Percentiles rank a stretch among this genome's conserved stretches.
Evolutionary conservation across 2,888 invertebrate species (phyloP).

Genomic region (Metallyticus violacea): DNA sequence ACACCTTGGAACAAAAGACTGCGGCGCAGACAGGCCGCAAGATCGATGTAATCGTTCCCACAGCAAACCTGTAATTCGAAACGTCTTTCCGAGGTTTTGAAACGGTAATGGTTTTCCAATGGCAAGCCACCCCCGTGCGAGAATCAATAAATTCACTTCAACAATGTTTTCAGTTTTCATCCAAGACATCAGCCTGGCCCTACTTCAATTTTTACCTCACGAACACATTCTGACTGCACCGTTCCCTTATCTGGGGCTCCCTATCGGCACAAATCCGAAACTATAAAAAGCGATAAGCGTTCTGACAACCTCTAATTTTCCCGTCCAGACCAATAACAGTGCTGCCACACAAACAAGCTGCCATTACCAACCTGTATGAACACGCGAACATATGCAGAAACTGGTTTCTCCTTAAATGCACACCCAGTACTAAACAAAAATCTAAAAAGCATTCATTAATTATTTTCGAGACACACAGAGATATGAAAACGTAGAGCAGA

Average conservation of each 20-base stretch:
- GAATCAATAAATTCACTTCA: background rate
- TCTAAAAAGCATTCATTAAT: conserved; percentile 15
- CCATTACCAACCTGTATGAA: no score
- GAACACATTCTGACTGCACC: background rate
- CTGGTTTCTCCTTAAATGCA: background rate
- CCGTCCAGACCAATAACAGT: background rate
- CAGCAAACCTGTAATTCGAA: background rate
- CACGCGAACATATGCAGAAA: background rate
- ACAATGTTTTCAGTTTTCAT: background rate
- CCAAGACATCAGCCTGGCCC: no score
- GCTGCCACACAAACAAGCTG: no score
- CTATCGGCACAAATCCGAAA: conserved; percentile 10
- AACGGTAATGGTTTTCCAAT: conserved; percentile 17
- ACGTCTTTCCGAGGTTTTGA: background rate
- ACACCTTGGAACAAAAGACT: no score
- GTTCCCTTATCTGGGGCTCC: background rate
- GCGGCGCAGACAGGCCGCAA: no score
- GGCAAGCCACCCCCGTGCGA: background rate
- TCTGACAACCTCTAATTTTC: conserved; percentile 11
- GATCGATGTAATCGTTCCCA: background rate
- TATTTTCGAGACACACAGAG: background rate
- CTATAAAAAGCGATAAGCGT: background rate
- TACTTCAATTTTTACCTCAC: no score
- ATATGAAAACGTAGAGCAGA: background rate
- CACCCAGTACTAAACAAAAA: background rate